phyloP scores from a whole-genome alignment of 2,888 invertebrate species.

The Thysanoteuthis rhombus region DNA sequence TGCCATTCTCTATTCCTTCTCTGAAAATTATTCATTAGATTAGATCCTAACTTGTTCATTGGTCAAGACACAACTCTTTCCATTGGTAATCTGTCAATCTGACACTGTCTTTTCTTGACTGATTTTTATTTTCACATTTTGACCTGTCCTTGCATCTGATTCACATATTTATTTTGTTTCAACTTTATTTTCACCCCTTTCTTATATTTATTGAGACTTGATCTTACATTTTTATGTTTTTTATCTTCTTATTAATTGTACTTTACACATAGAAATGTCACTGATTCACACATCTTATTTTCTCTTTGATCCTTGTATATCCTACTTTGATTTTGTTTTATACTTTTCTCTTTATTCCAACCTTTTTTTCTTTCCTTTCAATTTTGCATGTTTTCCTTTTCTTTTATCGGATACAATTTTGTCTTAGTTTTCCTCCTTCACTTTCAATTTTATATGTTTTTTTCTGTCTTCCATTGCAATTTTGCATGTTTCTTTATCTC shows the following conservation, averaged over 20 bases:
- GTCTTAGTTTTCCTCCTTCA: no score
- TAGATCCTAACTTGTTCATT: background rate
- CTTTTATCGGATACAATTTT: no score
- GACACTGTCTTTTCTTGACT: background rate
- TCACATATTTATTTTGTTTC: background rate
- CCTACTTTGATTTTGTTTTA: no score
- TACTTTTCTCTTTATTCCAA: no score
- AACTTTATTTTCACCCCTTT: background rate
- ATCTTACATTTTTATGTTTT: background rate
- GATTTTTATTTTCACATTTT: background rate
- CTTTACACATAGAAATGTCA: no score
- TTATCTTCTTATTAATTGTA: background rate
- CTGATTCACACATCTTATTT: no score
- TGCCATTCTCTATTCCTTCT: background rate
- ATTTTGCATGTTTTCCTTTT: no score
- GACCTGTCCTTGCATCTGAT: background rate
- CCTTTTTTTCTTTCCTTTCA: no score
- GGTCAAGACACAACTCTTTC: background rate
- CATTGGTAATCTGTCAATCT: background rate
- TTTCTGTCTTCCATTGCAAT: no score
- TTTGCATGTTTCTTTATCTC: no score
- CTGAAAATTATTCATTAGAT: conserved; percentile 12
- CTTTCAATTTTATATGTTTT: no score
- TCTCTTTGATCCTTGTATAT: no score
- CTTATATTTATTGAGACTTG: background rate